Percentiles rank a stretch among this genome's conserved stretches.
Evolutionary conservation across 2,113 vertebrate genomes (phyloP).

Genomic region (Bos taurus): DNA sequence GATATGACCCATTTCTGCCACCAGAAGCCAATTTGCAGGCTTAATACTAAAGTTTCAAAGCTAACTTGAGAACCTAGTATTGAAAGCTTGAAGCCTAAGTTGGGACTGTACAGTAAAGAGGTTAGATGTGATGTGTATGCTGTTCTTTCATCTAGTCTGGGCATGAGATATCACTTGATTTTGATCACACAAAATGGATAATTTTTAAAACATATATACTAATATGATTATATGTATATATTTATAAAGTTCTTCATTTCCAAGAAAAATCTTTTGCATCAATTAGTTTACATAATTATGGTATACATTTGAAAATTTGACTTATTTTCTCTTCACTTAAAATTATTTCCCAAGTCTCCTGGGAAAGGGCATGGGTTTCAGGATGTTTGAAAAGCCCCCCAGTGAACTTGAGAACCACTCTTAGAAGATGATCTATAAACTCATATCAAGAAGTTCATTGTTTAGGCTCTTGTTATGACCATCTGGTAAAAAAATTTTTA

Average conservation of each 20-base stretch:
- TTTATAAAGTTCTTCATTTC: not conserved
- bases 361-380: not conserved
- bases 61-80: not conserved
- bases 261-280: not conserved
- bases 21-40: not conserved
- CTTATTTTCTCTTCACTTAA: not conserved
- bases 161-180: not conserved
- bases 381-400: not conserved
- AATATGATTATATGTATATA: not conserved
- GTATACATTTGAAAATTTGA: not conserved
- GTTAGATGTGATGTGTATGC: not conserved
- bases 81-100: not conserved
- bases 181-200: not conserved
- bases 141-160: not conserved
- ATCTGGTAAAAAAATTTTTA: not conserved
- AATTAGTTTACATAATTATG: not conserved
- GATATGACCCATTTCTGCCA: not conserved
- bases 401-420: not conserved
- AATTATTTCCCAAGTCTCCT: constrained; percentile 15
- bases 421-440: not conserved
- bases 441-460: not conserved
- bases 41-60: constrained; percentile 8
- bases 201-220: not conserved
- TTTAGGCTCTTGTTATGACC: not conserved
- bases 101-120: not conserved